Percentiles rank a stretch among this genome's conserved stretches.
Conservation (phyloP, 64 coral and sea anemone species). For the Montipora foliosa region DNA sequence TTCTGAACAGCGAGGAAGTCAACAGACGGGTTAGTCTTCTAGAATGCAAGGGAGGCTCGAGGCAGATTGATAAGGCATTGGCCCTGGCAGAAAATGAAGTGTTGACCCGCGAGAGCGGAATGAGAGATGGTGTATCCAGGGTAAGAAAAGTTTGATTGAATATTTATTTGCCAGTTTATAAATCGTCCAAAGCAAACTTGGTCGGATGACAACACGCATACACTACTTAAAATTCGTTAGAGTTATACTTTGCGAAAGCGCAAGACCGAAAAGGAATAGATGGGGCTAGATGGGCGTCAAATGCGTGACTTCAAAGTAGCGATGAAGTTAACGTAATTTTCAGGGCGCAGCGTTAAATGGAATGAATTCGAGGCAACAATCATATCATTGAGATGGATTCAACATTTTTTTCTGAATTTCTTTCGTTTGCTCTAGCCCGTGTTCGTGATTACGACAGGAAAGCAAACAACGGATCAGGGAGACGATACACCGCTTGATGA, state of each 20-base stretch:
- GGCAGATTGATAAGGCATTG: constrained; percentile 71
- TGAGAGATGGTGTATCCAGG: constrained; percentile 46
- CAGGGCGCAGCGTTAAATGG: too few species aligned
- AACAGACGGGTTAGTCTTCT: constrained; percentile 6
- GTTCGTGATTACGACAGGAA: constrained; percentile 55
- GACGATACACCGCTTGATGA: constrained; percentile 8
- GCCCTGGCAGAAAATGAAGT: constrained; percentile 42
- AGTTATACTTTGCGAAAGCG: too few species aligned
- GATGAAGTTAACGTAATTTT: too few species aligned
- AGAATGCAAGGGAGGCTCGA: background rate
- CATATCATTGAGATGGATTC: too few species aligned
- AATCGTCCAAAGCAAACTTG: too few species aligned
- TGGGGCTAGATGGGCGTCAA: too few species aligned
- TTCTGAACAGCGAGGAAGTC: constrained; percentile 41
- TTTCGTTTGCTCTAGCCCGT: constrained; percentile 4
- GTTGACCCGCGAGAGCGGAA: constrained; percentile 35
- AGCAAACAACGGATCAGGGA: constrained; percentile 53
- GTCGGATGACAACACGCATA: too few species aligned
- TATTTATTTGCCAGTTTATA: background rate
- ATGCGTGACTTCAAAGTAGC: too few species aligned
- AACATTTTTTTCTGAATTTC: background rate
- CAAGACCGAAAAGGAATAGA: too few species aligned
- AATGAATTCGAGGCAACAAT: too few species aligned
- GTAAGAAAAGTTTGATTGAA: constrained; percentile 12
- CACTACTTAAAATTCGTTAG: too few species aligned